Conservation (phyloP, 2,797 vertebrate species). For the Serranus cabrilla region DNA sequence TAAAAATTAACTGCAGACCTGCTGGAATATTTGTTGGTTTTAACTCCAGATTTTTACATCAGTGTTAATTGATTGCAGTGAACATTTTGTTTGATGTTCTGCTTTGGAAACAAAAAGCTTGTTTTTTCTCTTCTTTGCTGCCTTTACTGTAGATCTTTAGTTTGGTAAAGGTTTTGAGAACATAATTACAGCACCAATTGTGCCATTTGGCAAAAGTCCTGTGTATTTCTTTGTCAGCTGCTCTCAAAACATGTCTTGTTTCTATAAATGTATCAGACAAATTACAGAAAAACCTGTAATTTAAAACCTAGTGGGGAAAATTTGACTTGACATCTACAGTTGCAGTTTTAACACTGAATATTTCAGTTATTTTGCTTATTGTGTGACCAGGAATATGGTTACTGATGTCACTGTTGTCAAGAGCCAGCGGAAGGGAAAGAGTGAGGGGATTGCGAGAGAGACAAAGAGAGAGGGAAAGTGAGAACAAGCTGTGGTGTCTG, state of each 20-base stretch:
- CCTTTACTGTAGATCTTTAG: not conserved
- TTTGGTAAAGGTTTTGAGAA: constrained; percentile 2
- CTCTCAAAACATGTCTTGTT: not conserved
- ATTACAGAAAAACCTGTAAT: not conserved
- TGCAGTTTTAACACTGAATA: not conserved
- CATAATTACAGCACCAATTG: constrained; percentile 10
- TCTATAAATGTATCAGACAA: constrained; percentile 2
- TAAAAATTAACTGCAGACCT: constrained; percentile 1
- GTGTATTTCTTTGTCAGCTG: not conserved
- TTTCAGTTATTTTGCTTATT: constrained; percentile 22
- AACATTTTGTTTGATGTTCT: not conserved
- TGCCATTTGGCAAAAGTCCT: not conserved
- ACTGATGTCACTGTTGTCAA: constrained; percentile 20
- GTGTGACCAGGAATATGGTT: constrained; percentile 2
- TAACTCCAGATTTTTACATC: not conserved
- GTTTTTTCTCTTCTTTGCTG: constrained; percentile 10
- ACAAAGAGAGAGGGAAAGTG: constrained; percentile 41
- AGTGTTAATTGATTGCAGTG: not conserved
- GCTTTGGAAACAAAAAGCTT: constrained; percentile 7
- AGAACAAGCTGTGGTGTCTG: constrained; percentile 56
- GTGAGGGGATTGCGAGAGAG: constrained; percentile 38
- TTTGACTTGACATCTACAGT: not conserved
- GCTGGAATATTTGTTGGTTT: not conserved
- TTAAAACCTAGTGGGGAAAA: constrained; percentile 7
- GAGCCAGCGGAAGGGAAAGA: constrained; percentile 14